Percentiles rank a stretch among this genome's conserved stretches.
Conservation (phyloP, 2,888 invertebrate genomes). For the Nineta flava region DNA sequence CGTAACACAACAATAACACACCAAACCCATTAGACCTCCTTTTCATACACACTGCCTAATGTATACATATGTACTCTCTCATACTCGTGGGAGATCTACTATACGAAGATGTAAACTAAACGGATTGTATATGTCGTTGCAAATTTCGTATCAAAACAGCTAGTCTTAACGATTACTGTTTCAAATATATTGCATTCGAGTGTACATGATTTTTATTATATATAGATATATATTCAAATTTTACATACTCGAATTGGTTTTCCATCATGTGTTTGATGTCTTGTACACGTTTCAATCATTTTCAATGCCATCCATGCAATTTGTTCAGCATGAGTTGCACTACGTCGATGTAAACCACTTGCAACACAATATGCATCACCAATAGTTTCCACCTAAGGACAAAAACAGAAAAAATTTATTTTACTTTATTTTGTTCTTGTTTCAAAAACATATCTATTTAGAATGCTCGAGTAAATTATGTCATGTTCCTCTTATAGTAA, state of each 20-base stretch:
- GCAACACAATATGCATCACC: constrained; percentile 95
- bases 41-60: no score
- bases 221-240: not conserved
- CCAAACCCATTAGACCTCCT: no score
- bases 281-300: constrained; percentile 82
- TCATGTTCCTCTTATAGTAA: no score
- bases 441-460: not conserved
- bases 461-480: no score
- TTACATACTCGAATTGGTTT: constrained; percentile 66
- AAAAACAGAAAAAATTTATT: constrained; percentile 10
- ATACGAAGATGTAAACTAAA: no score
- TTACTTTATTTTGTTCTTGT: not conserved
- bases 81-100: no score
- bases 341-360: constrained; percentile 76
- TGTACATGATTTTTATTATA: not conserved
- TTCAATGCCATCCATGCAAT: constrained; percentile 93
- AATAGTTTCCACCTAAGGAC: constrained; percentile 75
- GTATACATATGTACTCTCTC: no score
- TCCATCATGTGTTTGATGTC: constrained; percentile 80
- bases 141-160: no score
- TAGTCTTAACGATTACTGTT: no score
- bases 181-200: no score
- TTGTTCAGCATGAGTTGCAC: constrained; percentile 79
- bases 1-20: no score
- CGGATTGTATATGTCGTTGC: no score